phyloP scores from a whole-genome alignment of 2,797 vertebrate genomes.

The Eulemur coronatus region DNA sequence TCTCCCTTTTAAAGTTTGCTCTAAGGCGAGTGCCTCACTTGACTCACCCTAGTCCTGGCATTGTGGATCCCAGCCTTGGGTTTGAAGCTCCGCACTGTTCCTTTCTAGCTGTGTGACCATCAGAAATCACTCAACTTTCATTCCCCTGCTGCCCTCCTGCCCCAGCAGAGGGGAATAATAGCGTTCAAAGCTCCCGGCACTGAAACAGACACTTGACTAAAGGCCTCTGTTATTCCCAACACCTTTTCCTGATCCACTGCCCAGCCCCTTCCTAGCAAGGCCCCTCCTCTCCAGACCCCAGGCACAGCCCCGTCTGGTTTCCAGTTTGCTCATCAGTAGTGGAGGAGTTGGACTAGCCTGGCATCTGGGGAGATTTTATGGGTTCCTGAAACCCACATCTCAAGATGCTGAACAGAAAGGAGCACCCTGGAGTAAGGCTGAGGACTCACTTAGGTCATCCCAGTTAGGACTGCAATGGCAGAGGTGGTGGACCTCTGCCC shows the following conservation, averaged over 20 bases:
- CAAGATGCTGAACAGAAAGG: not conserved
- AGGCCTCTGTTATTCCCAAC: not conserved
- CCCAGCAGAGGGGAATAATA: not conserved
- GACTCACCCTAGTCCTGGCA: not conserved
- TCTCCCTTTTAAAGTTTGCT: not conserved
- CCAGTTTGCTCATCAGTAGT: not conserved
- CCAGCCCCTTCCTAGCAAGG: not conserved
- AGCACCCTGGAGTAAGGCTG: not conserved
- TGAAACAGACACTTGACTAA: not conserved
- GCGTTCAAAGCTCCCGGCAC: not conserved
- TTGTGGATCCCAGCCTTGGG: not conserved
- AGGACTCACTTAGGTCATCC: not conserved
- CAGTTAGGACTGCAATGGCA: too few relatives aligned
- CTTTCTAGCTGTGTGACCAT: not conserved
- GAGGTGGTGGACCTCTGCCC: not conserved
- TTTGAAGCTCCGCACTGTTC: not conserved
- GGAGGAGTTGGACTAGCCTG: not conserved
- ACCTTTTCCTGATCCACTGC: not conserved
- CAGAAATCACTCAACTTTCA: too few relatives aligned
- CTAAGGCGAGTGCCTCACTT: not conserved
- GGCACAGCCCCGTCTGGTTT: not conserved
- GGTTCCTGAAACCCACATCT: not conserved
- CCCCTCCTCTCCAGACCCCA: not conserved
- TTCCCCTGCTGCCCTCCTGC: not conserved
- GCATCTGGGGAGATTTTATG: not conserved